Evolutionary conservation across 2,888 invertebrate species (phyloP).

Genomic region (Coenonympha arcania): DNA sequence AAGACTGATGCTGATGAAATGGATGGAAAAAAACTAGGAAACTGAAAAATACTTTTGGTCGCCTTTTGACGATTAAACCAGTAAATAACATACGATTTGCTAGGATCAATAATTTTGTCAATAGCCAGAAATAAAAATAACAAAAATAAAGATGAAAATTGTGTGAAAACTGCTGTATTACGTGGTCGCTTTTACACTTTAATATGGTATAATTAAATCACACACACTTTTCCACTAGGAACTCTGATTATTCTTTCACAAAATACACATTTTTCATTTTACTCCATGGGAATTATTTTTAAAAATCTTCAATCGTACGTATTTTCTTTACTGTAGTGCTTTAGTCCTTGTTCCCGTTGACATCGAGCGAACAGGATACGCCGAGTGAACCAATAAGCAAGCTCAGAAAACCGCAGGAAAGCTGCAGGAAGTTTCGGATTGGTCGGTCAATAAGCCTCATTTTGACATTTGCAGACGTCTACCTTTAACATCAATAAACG

Average conservation of each 20-base stretch:
- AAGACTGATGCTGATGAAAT: no score
- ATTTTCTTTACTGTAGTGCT: slow-evolving; percentile 26
- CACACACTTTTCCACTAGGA: slow-evolving; percentile 21
- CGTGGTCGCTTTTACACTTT: slow-evolving; percentile 6
- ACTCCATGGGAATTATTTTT: slow-evolving; percentile 17
- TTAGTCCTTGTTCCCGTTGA: slow-evolving; percentile 25
- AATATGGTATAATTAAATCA: slow-evolving; percentile 4
- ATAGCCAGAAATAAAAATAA: slow-evolving; percentile 34
- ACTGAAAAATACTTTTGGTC: neutral
- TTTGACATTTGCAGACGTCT: no score
- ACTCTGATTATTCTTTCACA: slow-evolving; percentile 12
- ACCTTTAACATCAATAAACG: no score
- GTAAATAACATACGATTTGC: slow-evolving; percentile 20
- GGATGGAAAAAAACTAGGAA: neutral
- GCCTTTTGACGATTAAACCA: neutral
- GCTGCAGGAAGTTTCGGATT: slow-evolving; percentile 22
- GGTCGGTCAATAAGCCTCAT: no score
- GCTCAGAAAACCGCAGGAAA: slow-evolving; percentile 19
- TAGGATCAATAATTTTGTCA: slow-evolving; percentile 37
- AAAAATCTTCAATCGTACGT: slow-evolving; percentile 25
- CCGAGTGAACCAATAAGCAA: slow-evolving; percentile 21
- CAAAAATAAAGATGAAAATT: slow-evolving; percentile 18
- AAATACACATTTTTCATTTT: slow-evolving; percentile 17
- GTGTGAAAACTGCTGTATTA: slow-evolving; percentile 12
- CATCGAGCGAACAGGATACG: slow-evolving; percentile 24